Base-by-base conservation (phyloP, 2,113 vertebrate genomes). In the Mormyrus lacerda region DNA sequence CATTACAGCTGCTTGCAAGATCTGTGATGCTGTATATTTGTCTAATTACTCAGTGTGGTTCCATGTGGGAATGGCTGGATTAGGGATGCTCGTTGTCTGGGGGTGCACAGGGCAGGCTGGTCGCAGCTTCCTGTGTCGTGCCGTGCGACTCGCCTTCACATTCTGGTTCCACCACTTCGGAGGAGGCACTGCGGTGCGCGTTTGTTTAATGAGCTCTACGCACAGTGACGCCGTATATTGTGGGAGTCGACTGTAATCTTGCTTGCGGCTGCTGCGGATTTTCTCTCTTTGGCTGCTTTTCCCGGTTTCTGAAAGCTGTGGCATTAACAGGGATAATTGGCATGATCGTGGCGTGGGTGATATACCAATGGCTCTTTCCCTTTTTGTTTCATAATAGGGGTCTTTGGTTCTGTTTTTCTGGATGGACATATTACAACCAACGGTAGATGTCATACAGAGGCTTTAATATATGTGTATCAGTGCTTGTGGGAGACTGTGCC, bases 301-400 rank as follows among this genome's bases (percentile, higher is more conserved):
- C 55, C 85, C 51, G 89, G 89, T 91, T 69, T 93, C 87, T 90
- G 90, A 91, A 91, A 90, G 89, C 91, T 27, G 19, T 47, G 76
- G 89, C 35, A 90, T 91, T 94, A 93, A 93, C 89, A 83, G 92
- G 86, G 90, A 88, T 91, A 93, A 90, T 92, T 55, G 89, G 87
- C 10, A 17, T 24, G 79, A 6, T 82, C 89, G 89, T 53, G 55
- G 44, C 53, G 73, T 58, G 8, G n/a, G 87, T 88, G 90, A 35
- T 82, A 50, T 88, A 15, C 58, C 85, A 27, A 15, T 88, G 7
- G 50, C 48, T 83, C 82, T 76, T 91, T 61, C 11, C 51, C 15
- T 45, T 83, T 87, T 55, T 84, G 76, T 87, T 90, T 86, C 10
- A 10, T 53, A 51, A 45, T 50, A 27, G 5, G 3, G 50, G 85